Conservation (phyloP, 1,140 invertebrate genomes). For the Musca vetustissima region DNA sequence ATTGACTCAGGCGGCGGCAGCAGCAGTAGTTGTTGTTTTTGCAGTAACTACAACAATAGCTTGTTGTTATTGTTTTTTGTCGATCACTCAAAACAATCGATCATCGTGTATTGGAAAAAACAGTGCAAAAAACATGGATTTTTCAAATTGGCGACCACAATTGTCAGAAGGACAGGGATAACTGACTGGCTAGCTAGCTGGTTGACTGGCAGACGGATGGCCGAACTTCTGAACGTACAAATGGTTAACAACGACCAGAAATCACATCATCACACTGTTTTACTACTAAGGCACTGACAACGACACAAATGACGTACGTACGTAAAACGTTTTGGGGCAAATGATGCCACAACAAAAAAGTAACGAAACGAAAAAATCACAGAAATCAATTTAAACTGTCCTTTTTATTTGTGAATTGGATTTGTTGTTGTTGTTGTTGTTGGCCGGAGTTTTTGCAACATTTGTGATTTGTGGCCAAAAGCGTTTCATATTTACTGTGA, state of each 20-base stretch:
- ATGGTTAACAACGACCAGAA: not conserved
- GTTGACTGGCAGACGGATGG: too few species aligned
- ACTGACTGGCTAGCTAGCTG: too few species aligned
- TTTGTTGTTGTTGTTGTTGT: too few species aligned
- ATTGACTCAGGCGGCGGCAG: not conserved
- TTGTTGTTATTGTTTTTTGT: constrained; percentile 1
- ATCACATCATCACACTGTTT: constrained; percentile 23
- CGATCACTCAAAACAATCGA: constrained; percentile 16
- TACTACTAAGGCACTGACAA: constrained; percentile 11
- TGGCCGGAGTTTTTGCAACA: not conserved
- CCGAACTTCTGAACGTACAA: too few species aligned
- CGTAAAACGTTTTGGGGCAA: not conserved
- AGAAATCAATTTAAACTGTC: constrained; percentile 22
- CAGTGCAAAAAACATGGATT: constrained; percentile 24
- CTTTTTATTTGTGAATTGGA: not conserved
- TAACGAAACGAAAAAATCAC: not conserved
- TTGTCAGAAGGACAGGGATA: not conserved
- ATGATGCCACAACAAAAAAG: not conserved
- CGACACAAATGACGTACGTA: constrained; percentile 12
- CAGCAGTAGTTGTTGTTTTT: too few species aligned
- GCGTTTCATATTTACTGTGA: constrained; percentile 12
- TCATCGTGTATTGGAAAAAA: constrained; percentile 15
- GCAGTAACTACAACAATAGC: too few species aligned
- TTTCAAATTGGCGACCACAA: constrained; percentile 11
- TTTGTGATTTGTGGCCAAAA: constrained; percentile 4